phyloP scores from a whole-genome alignment of 2,113 vertebrate genomes.

The Regulus satrapa region DNA sequence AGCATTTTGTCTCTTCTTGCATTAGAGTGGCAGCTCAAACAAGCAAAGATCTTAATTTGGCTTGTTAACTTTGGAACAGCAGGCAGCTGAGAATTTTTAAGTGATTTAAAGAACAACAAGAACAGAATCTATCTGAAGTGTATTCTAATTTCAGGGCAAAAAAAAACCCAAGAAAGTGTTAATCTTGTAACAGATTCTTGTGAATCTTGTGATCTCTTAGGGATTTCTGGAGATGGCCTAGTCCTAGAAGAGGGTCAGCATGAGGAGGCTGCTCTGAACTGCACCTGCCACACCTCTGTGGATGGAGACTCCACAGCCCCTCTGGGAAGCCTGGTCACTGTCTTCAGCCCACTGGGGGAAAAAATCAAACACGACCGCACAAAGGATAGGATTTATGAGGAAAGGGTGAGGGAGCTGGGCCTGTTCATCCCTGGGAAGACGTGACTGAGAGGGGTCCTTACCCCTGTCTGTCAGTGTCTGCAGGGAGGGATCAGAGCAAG shows the following conservation, averaged over 20 bases:
- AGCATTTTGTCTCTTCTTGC: not conserved
- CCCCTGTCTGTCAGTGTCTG: not conserved
- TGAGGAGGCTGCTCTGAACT: not conserved
- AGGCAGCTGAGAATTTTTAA: not conserved
- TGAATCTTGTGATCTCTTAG: not conserved
- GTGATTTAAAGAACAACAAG: not conserved
- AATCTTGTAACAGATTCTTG: not conserved
- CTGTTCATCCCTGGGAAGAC: not conserved
- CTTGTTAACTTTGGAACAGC: conserved; percentile 14
- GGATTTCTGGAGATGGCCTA: not conserved
- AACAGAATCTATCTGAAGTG: not conserved
- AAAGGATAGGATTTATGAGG: not conserved
- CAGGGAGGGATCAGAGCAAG: not conserved
- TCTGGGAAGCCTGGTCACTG: not conserved
- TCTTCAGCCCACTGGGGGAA: not conserved
- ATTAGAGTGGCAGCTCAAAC: not conserved
- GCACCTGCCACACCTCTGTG: not conserved
- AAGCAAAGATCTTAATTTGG: conserved; percentile 19
- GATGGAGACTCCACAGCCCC: not conserved
- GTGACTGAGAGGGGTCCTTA: no score
- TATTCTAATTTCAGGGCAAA: not conserved
- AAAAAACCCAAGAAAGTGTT: not conserved
- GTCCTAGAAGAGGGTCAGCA: not conserved
- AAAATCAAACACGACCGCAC: not conserved
- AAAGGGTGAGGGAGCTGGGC: not conserved